These are phyloP conservation scores for Matsumurasca onukii DNA, from an alignment of 1,140 invertebrate genomes.

Conservation along the genomic window DNA sequence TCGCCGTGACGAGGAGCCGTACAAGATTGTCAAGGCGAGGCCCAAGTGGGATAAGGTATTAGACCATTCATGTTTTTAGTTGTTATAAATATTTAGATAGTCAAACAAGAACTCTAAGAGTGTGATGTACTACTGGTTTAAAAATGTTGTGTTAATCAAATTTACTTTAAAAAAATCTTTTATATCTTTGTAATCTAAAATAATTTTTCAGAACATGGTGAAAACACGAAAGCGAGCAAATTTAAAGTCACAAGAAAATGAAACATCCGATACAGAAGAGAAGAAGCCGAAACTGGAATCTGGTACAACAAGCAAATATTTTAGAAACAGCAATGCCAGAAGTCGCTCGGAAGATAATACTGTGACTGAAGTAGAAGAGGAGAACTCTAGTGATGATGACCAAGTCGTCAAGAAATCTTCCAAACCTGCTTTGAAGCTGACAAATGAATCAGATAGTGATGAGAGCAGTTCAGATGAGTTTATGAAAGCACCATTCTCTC, in stretches of 20 bases:
- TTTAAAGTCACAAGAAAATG: neutral
- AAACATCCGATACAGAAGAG: neutral
- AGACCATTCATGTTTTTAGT: no score
- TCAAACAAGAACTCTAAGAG: no score
- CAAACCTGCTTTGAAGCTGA: neutral
- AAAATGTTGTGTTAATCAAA: no score
- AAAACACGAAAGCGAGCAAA: neutral
- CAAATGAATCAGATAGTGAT: slow-evolving; percentile 19
- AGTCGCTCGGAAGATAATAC: neutral
- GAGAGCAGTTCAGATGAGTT: slow-evolving; percentile 34
- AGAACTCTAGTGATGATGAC: neutral
- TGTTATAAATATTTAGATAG: no score
- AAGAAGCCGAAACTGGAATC: slow-evolving; percentile 1
- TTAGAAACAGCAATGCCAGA: neutral
- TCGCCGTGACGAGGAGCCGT: slow-evolving; percentile 83
- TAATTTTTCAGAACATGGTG: slow-evolving; percentile 3
- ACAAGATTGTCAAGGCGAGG: slow-evolving; percentile 92
- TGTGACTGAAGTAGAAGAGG: neutral
- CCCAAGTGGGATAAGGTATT: slow-evolving; percentile 85
- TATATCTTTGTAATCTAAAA: neutral
- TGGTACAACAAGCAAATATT: neutral
- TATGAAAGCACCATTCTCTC: slow-evolving; percentile 29
- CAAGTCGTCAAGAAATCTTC: neutral
- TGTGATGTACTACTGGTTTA: no score
- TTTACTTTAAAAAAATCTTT: no score